Conservation (phyloP, 2,797 vertebrate species). For the Micrastur ruficollis region DNA sequence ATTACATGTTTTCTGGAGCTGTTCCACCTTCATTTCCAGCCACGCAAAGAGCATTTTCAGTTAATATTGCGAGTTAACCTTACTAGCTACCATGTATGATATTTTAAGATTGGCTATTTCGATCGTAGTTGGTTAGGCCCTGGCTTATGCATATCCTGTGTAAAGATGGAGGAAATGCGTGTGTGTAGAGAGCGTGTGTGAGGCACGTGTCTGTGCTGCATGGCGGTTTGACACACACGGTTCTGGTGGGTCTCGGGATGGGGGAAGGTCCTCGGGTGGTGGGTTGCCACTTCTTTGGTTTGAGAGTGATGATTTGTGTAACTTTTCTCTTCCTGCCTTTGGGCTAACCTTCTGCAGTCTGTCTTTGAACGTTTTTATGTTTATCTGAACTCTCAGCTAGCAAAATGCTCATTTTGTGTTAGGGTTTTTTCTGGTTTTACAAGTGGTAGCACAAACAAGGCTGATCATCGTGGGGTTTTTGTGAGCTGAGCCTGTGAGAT, state of each 20-base stretch:
- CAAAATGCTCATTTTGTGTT: background rate
- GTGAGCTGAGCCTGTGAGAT: background rate
- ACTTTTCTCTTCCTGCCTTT: background rate
- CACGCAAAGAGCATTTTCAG: background rate
- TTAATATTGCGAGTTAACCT: background rate
- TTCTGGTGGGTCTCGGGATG: background rate
- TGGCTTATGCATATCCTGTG: background rate
- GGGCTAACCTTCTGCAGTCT: background rate
- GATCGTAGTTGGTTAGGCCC: too few species aligned
- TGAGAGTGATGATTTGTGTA: background rate
- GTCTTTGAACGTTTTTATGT: background rate
- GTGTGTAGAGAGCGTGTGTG: background rate
- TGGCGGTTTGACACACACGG: accelerated
- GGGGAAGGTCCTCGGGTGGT: background rate
- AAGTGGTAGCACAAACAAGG: background rate
- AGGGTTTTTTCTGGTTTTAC: background rate
- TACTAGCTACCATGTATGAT: background rate
- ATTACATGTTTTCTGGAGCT: background rate
- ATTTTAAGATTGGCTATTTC: background rate
- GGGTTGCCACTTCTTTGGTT: too few species aligned
- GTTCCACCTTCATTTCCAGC: background rate
- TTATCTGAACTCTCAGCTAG: background rate
- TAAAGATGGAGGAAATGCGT: background rate
- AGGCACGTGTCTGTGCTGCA: background rate
- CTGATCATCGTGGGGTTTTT: background rate